Evolutionary conservation across 2,888 invertebrate species (phyloP).

Genomic region (Scaptomyza reducta): DNA sequence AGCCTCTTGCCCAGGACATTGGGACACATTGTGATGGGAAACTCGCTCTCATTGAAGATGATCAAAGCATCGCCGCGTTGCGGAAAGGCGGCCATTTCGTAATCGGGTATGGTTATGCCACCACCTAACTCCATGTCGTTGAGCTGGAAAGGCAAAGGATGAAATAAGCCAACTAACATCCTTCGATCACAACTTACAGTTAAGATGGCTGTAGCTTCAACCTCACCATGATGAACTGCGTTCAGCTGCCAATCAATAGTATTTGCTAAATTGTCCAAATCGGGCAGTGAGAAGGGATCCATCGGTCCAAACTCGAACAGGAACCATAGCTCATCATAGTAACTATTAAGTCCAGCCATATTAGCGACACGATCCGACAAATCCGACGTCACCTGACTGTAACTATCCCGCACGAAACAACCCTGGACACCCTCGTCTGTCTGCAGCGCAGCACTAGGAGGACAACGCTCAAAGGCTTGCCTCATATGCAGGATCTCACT

Average conservation of each 20-base stretch:
- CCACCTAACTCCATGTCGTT: conserved; percentile 47
- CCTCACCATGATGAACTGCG: not conserved
- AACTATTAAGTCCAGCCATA: conserved; percentile 35
- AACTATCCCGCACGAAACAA: conserved; percentile 34
- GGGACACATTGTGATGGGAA: conserved; percentile 45
- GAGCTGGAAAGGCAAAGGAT: conserved; percentile 30
- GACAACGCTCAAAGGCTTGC: conserved; percentile 32
- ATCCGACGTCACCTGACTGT: conserved; percentile 3
- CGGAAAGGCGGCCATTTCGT: conserved; percentile 24
- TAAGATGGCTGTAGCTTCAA: conserved; percentile 36
- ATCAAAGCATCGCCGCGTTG: conserved; percentile 47
- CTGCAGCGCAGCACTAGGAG: not conserved
- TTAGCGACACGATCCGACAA: conserved; percentile 38
- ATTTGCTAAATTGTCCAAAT: too few relatives aligned
- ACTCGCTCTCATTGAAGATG: conserved; percentile 12
- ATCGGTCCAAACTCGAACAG: conserved; percentile 35
- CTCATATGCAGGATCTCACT: conserved; percentile 41
- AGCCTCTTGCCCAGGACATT: conserved; percentile 45
- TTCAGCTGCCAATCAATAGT: conserved; percentile 33
- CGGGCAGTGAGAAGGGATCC: conserved; percentile 17
- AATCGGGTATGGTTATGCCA: conserved; percentile 21
- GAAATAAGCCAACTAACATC: not conserved
- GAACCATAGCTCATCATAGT: conserved; percentile 1
- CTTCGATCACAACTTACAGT: conserved; percentile 41
- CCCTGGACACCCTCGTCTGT: conserved; percentile 19